Conservation (phyloP, 2,797 vertebrate genomes). For the Ptychobarbus kaznakovi region DNA sequence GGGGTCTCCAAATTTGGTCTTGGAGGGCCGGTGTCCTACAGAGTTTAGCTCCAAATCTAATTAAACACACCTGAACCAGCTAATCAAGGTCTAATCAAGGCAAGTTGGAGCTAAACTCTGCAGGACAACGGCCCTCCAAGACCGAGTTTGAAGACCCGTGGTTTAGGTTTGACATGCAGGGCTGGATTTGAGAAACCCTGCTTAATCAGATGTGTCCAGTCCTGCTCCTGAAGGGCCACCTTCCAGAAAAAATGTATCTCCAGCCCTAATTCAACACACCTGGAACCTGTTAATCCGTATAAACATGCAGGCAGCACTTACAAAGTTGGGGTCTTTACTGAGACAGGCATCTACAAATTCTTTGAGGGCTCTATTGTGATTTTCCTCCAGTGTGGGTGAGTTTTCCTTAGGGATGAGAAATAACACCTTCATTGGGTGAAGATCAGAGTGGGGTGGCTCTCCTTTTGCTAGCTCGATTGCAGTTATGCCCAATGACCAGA, state of each 20-base stretch:
- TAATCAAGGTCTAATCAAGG: background rate
- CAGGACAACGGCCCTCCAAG: background rate
- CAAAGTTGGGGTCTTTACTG: constrained; percentile 89
- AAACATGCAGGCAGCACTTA: constrained; percentile 63
- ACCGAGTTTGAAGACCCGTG: background rate
- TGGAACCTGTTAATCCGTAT: background rate
- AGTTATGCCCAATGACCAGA: constrained; percentile 89
- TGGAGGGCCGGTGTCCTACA: background rate
- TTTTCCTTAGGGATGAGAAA: constrained; percentile 92
- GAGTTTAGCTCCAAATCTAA: background rate
- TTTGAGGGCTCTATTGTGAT: constrained; percentile 87
- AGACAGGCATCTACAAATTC: constrained; percentile 90
- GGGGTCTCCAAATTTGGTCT: no score
- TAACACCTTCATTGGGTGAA: constrained; percentile 91
- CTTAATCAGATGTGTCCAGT: background rate
- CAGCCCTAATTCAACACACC: background rate
- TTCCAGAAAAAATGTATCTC: background rate
- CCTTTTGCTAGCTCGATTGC: constrained; percentile 89
- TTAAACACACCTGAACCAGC: background rate
- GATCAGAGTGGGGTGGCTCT: constrained; percentile 87
- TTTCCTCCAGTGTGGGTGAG: constrained; percentile 87
- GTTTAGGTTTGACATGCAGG: background rate
- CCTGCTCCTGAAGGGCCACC: background rate
- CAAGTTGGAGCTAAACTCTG: background rate
- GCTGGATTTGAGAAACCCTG: background rate